Percentiles rank a stretch among this genome's conserved stretches.
These are phyloP conservation scores for Micronisus gabar DNA, from an alignment of 2,113 vertebrate genomes.

Conservation along the genomic window DNA sequence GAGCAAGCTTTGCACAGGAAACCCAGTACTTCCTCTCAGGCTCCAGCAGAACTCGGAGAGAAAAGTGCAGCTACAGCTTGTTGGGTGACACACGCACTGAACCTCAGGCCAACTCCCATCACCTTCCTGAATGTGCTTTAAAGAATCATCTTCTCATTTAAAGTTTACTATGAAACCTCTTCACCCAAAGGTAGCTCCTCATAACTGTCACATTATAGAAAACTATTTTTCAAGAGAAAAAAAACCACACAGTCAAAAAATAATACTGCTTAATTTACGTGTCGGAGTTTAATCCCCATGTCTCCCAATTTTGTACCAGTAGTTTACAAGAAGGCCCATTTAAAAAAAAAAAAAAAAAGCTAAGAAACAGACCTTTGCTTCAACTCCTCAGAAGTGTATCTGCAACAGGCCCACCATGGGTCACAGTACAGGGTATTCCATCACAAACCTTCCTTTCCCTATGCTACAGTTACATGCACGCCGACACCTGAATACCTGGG, in stretches of 20 bases:
- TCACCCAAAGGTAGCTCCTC: not conserved
- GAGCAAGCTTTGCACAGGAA: constrained; percentile 48
- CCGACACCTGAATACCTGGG: too few species aligned
- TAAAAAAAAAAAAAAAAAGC: not conserved
- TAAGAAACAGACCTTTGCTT: not conserved
- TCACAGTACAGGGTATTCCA: not conserved
- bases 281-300: not conserved
- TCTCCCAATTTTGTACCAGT: not conserved
- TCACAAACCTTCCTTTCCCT: not conserved
- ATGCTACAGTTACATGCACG: fast-evolving
- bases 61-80: not conserved
- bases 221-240: not conserved
- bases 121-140: fast-evolving
- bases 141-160: not conserved
- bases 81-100: not conserved
- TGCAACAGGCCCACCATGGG: too few species aligned
- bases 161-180: not conserved
- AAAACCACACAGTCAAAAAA: not conserved
- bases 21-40: constrained; percentile 40
- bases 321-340: not conserved
- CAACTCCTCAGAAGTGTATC: too few species aligned
- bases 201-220: not conserved
- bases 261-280: not conserved
- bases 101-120: not conserved
- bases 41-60: not conserved